Conservation (phyloP, 2,113 vertebrate species). For the Saguinus imperator region DNA sequence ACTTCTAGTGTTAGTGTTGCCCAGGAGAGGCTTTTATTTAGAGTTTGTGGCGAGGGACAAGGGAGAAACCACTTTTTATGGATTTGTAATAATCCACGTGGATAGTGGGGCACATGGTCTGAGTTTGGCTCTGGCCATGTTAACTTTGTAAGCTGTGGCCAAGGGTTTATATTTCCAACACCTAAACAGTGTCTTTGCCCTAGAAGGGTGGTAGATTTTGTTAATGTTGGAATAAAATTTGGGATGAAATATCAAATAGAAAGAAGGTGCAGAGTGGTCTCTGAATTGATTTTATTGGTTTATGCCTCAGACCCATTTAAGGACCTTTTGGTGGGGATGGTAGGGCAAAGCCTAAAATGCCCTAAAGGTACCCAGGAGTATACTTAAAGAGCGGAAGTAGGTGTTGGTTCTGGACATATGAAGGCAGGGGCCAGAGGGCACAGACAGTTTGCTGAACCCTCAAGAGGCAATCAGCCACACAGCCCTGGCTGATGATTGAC, state of each 20-base stretch:
- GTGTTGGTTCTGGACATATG: neutral
- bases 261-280: neutral
- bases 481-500: neutral
- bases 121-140: neutral
- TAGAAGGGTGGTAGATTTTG: neutral
- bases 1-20: neutral
- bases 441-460: neutral
- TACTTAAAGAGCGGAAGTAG: neutral
- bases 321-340: neutral
- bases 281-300: neutral
- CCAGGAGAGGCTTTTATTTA: neutral
- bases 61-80: neutral
- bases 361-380: too few relatives aligned
- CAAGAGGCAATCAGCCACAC: rapidly evolving
- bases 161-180: neutral
- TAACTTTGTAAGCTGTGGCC: neutral
- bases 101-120: neutral
- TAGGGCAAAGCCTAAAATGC: neutral
- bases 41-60: neutral
- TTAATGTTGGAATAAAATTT: neutral
- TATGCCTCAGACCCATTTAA: neutral
- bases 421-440: neutral
- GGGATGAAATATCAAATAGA: neutral
- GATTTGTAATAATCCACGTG: neutral
- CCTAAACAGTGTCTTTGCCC: neutral